Base-by-base conservation (phyloP, 92 coral and sea anemone genomes). In the Galaxea fascicularis region DNA sequence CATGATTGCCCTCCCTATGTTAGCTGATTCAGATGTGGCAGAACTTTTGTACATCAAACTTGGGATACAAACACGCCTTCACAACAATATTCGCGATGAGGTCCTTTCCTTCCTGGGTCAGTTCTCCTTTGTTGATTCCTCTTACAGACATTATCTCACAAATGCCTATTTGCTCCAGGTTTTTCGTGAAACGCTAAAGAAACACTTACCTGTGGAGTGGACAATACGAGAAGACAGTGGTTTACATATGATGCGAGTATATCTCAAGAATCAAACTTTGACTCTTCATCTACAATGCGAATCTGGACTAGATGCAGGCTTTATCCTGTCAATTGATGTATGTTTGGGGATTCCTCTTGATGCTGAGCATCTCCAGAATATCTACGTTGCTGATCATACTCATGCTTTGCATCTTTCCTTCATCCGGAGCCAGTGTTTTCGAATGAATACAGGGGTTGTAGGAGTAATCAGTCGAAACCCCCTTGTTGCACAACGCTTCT, bases 401-500 rank as follows among this genome's bases (percentile, higher is more conserved):
- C 80, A 82, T 72, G 81, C 87, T 13, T 0, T 56, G 54, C 66
- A 53, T 72, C 76, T 82, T 35, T 82, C 77, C 69, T 15, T 30
- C 28, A 31, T 82, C 57, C 71, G 57, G 35, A 82, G 87, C 15
- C 71, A 82, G 80, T 82, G 87, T 10, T 45, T 82, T 4, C 76
- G 80, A 31, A 16, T 82, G 80, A 82, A 82, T 18, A 82, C 87
- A 39, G 87, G 24, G 26, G 87, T 82, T 39, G 20, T 82, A 12
- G 87, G 71, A 54, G 87, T 82, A 30, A 82, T 82, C 87, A 82
- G 87, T 82, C 87, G 69, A 71, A 82, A 82, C 69, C 87, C 87
- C 26, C 58, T 82, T 5, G 72, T 82, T 52, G 87, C 41, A 82
- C 16, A 7, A 54, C 81, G 80, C 41, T 72, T 82, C 57, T 72